Base-by-base conservation (phyloP, 1,140 invertebrate species). In the Habropoda laboriosa region DNA sequence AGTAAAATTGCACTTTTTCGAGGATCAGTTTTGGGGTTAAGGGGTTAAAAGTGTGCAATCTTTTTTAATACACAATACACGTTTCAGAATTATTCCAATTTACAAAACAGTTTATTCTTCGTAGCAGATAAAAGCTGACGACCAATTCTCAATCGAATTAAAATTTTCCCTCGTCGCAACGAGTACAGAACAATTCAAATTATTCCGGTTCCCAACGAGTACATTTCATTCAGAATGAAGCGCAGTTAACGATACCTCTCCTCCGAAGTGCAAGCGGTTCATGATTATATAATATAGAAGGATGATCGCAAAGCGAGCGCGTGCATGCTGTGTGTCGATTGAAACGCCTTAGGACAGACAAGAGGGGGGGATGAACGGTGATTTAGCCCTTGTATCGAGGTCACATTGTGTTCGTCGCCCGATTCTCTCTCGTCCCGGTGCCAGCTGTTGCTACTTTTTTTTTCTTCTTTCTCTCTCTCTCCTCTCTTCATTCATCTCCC, bases 381-480 rank as follows among this genome's bases (percentile, higher is more conserved):
- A 68, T 78, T 71, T 78, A 47, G 42, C 66, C 75, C 66, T 55
- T 58, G 61, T 42, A 68, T 67, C 55, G 63, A 61, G 58, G 13
- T 49, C 53, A 55, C 70, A 86, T 86, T 85, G 82, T 86, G 30
- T 4, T 63, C 64, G n/a, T 18, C 53, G 70, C 35, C 72, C 77
- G 80, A 79, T 86, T 85, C 80, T 85, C 75, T 85, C 80, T 85
- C 75, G 83, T 83, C 67, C 60, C 61, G 40, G 42, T 80, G 84
- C 85, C 85, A 86, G 85, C 85, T 86, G 85, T 86, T 86, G 80
- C 73, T 55, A 83, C 83, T 86, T 83, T 80, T 58, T 80, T 60
- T 83, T 80, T 58, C 77, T 60, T 63, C 53, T 24, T 38, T 57
- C 35, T 60, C 40, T 57, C 30, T 38, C 40, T 57, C 40, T 47